phyloP scores from a whole-genome alignment of 2,113 vertebrate species.

The Oreotrochilus melanogaster region DNA sequence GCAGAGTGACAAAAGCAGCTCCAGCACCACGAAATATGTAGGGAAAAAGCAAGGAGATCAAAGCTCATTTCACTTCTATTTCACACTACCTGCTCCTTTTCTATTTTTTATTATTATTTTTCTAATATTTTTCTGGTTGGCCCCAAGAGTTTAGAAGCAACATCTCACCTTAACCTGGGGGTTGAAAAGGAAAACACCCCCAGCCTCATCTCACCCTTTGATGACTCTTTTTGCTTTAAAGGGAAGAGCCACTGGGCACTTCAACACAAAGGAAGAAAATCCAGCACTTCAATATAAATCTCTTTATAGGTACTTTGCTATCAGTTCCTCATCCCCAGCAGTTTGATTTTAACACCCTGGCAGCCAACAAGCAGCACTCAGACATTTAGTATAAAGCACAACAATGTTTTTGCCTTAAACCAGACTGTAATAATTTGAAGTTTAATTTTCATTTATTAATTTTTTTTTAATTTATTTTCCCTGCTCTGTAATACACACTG shows the following conservation, averaged over 20 bases:
- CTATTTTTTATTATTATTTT: background rate
- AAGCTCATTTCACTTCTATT: background rate
- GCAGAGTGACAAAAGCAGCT: background rate
- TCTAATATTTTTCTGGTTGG: too few relatives aligned
- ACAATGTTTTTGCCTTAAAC: background rate
- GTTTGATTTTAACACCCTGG: background rate
- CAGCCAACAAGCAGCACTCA: background rate
- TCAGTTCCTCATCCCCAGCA: background rate
- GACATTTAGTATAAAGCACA: background rate
- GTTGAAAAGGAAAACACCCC: background rate
- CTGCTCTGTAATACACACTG: background rate
- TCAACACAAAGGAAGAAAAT: background rate
- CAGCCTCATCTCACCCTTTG: fast-evolving
- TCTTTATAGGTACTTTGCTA: background rate
- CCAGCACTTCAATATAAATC: background rate
- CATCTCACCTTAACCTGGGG: background rate
- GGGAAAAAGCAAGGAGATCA: background rate
- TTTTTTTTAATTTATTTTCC: background rate
- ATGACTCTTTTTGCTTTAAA: background rate
- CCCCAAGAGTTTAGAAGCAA: background rate
- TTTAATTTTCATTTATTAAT: background rate
- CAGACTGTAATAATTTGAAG: background rate
- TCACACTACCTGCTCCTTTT: background rate
- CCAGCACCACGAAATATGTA: fast-evolving
- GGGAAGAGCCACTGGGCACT: background rate